Base-by-base conservation (phyloP, 2,797 vertebrate genomes). In the Karalla daura region DNA sequence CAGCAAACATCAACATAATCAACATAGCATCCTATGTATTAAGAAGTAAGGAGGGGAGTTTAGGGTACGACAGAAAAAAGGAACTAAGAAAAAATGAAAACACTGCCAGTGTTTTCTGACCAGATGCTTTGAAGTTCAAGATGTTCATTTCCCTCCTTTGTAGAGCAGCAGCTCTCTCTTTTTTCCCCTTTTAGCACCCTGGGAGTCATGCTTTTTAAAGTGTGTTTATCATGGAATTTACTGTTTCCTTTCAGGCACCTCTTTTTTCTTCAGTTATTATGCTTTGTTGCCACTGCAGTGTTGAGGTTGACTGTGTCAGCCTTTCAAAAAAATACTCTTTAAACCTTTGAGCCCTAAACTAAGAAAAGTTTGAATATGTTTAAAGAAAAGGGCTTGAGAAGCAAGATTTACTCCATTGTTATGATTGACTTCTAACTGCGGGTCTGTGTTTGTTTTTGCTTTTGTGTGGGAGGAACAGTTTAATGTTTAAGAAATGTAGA, bases 141-240 rank as follows among this genome's bases (percentile, higher is more conserved):
- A 44, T 44, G 21, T 49, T 54, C 52, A 3, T 15, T 15, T 12
- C 14, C 20, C 25, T 43, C 7, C 6, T 41, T 50, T 18, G 21
- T 30, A 27, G 47, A 67, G 49, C 46, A 60, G 59, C 43, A 53
- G 30, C 5, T 15, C 18, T 17, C 24, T 21, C 33, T 46, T 32
- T 56, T n/a, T n/a, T n/a, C n/a, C 13, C n/a, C 37, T 67, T 46
- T 47, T 21, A 58, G 63, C 52, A 3, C 53, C 14, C 27, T 12
- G 2, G 32, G 67, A 55, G 44, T 10, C 1, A 7, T 7, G 13
- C 39, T 53, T 27, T 41, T 30, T 25, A 28, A 63, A 50, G 39
- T 2, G 7, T 40, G 41, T 63, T 70, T n/a, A 71, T 54, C 21
- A 5, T n/a, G 4, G 28, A 52, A 24, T 30, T 13, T 13, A 52